Evolutionary conservation across 2,113 vertebrate genomes (phyloP).

Genomic region (Camelus bactrianus): DNA sequence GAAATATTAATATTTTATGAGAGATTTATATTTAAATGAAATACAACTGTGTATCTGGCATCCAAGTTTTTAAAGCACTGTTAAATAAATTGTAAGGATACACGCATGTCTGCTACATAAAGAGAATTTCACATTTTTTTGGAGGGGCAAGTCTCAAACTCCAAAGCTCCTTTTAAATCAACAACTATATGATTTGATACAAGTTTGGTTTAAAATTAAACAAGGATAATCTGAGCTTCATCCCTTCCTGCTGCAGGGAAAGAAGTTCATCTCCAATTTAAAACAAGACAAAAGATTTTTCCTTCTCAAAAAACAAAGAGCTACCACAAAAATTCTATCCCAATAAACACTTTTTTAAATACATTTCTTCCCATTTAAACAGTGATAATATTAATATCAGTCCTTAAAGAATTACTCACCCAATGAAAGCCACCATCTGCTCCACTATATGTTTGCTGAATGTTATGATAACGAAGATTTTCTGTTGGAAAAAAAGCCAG

Average conservation of each 20-base stretch:
- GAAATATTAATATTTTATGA: constrained; percentile 48
- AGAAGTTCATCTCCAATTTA: constrained; percentile 50
- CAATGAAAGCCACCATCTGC: constrained; percentile 96
- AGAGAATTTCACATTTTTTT: constrained; percentile 36
- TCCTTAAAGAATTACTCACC: constrained; percentile 92
- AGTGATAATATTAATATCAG: constrained; percentile 62
- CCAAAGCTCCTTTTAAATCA: constrained; percentile 53
- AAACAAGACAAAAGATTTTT: constrained; percentile 44
- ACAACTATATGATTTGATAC: constrained; percentile 9
- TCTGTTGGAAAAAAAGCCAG: constrained; percentile 89
- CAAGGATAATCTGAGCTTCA: constrained; percentile 46
- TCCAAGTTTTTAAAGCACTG: constrained; percentile 5
- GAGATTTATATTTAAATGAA: constrained; percentile 56
- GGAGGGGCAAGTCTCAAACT: not conserved
- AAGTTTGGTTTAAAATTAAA: constrained; percentile 33
- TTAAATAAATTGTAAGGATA: constrained; percentile 18
- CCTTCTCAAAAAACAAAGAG: constrained; percentile 43
- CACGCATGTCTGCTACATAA: not conserved
- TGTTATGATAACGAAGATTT: constrained; percentile 96
- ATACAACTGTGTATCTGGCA: constrained; percentile 8
- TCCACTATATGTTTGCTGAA: constrained; percentile 96
- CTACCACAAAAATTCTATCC: constrained; percentile 41
- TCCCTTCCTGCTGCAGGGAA: not conserved
- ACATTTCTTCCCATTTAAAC: constrained; percentile 55
- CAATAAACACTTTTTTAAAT: constrained; percentile 29